phyloP scores from a whole-genome alignment of 2,888 invertebrate species.

The Heliconius erato region DNA sequence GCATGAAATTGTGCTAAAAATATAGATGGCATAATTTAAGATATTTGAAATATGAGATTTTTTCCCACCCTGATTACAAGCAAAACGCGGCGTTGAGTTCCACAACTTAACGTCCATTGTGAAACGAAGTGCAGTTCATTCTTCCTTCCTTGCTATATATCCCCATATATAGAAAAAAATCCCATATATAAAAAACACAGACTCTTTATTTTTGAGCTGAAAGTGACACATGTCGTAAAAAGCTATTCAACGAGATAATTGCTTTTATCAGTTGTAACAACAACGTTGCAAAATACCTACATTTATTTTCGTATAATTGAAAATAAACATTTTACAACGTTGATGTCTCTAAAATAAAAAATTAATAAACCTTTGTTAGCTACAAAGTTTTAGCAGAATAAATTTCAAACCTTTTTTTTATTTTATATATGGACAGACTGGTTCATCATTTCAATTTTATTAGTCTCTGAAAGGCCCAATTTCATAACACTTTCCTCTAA shows the following conservation, averaged over 20 bases:
- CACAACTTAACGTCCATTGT: too few species aligned
- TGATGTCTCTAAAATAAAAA: background rate
- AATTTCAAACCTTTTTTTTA: slow-evolving; percentile 5
- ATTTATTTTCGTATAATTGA: background rate
- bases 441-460: slow-evolving; percentile 24
- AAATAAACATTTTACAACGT: too few species aligned
- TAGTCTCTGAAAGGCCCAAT: slow-evolving; percentile 16
- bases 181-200: background rate
- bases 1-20: too few species aligned
- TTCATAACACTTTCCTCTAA: slow-evolving; percentile 14
- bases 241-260: slow-evolving; percentile 7
- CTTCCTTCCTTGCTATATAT: too few species aligned
- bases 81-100: too few species aligned
- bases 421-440: background rate
- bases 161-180: too few species aligned
- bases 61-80: too few species aligned
- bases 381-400: background rate
- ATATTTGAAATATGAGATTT: too few species aligned
- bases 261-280: slow-evolving; percentile 2
- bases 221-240: slow-evolving; percentile 10
- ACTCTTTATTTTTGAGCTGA: background rate
- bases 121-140: too few species aligned
- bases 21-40: too few species aligned
- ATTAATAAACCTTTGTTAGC: background rate
- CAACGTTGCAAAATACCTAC: background rate